phyloP scores from a whole-genome alignment of 2,113 vertebrate species.

The Mustelus asterias region DNA sequence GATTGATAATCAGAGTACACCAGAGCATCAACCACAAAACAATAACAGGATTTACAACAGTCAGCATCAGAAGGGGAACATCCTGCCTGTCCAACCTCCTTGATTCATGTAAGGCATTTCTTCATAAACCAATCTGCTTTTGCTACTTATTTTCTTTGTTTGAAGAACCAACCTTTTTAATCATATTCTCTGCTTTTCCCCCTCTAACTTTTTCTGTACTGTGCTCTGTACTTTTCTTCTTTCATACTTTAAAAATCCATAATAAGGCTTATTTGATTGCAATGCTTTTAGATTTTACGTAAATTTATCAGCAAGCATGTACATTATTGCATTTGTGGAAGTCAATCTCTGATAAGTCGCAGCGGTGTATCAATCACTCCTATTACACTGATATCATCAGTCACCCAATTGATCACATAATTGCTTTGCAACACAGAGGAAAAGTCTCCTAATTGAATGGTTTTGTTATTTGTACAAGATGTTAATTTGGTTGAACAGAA shows the following conservation, averaged over 20 bases:
- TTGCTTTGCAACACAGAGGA: background rate
- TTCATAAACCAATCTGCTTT: background rate
- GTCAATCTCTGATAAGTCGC: background rate
- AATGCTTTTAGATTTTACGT: background rate
- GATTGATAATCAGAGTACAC: background rate
- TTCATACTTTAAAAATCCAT: background rate
- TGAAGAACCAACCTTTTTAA: background rate
- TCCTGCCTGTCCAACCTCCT: background rate
- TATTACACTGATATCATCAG: background rate
- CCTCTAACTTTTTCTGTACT: background rate
- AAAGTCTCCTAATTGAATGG: background rate
- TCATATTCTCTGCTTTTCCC: background rate
- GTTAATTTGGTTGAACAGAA: constrained; percentile 7
- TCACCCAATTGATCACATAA: background rate
- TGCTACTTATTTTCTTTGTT: background rate
- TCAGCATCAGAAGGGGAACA: background rate
- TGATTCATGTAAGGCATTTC: background rate
- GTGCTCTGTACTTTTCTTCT: background rate
- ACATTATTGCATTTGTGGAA: background rate
- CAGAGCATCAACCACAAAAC: background rate
- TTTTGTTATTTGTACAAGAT: background rate
- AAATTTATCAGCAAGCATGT: background rate
- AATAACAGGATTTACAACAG: background rate
- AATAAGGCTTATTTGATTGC: background rate
- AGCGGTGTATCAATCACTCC: background rate